Evolutionary conservation across 1,140 invertebrate species (phyloP).

Genomic region (Parapsyche elsis): DNA sequence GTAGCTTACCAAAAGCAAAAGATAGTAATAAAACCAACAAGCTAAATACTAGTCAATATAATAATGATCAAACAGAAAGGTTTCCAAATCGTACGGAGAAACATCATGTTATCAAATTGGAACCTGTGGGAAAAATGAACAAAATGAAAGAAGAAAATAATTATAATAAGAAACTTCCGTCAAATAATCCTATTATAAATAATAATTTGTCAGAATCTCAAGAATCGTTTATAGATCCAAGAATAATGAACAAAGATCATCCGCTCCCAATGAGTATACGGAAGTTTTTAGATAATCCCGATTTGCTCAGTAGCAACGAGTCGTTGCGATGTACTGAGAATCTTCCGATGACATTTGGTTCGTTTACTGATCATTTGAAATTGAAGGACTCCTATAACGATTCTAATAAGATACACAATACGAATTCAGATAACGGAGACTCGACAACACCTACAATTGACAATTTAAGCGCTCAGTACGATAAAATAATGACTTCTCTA

Average conservation of each 20-base stretch:
- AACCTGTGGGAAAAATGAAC: conserved; percentile 50
- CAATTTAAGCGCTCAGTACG: conserved; percentile 64
- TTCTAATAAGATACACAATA: background rate
- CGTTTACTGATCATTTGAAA: conserved; percentile 34
- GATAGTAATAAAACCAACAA: conserved; percentile 41
- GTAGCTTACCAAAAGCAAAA: conserved; percentile 43
- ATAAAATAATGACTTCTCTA: conserved; percentile 66
- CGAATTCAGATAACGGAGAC: conserved; percentile 51
- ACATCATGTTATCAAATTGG: conserved; percentile 50
- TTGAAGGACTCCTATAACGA: background rate
- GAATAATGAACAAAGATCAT: conserved; percentile 51
- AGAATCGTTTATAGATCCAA: conserved; percentile 54
- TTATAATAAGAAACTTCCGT: conserved; percentile 11
- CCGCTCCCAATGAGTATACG: conserved; percentile 53
- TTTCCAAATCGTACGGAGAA: conserved; percentile 52
- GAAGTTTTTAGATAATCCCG: conserved; percentile 53
- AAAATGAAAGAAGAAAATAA: conserved; percentile 32
- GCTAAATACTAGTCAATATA: conserved; percentile 13
- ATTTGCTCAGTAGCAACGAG: conserved; percentile 50
- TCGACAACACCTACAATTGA: conserved; percentile 59
- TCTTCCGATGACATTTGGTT: conserved; percentile 41
- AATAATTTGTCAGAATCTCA: conserved; percentile 52
- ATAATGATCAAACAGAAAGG: conserved; percentile 27
- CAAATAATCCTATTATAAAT: conserved; percentile 36
- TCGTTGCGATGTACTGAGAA: conserved; percentile 49